phyloP scores from a whole-genome alignment of 2,113 vertebrate species.

The Lasiurus cinereus region DNA sequence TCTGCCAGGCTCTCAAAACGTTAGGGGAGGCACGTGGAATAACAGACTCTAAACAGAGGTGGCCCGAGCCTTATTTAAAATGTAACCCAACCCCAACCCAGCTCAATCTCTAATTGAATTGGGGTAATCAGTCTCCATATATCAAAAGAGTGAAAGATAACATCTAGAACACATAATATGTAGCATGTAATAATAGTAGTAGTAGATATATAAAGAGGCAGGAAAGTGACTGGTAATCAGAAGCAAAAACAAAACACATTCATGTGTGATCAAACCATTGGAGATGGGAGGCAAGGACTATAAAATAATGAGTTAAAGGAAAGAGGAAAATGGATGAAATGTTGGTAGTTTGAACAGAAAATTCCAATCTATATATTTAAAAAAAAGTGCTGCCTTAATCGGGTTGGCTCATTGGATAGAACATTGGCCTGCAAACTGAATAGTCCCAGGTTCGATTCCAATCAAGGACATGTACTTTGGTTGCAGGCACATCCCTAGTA shows the following conservation, averaged over 20 bases:
- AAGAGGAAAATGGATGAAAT: conserved; percentile 30
- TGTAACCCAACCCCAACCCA: neutral
- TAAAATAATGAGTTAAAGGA: neutral
- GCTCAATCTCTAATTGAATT: neutral
- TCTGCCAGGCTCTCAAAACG: neutral
- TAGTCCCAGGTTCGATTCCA: no score
- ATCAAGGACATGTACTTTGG: no score
- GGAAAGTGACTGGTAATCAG: conserved; percentile 6
- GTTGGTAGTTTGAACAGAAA: neutral
- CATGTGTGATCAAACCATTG: neutral
- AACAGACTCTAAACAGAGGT: neutral
- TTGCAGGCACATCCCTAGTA: no score
- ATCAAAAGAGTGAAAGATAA: neutral
- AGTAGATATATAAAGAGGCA: neutral
- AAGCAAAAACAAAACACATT: neutral
- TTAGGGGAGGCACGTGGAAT: neutral
- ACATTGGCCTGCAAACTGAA: no score
- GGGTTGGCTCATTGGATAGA: no score
- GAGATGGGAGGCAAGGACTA: neutral
- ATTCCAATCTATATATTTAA: neutral
- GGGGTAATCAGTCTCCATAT: neutral
- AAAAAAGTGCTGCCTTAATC: no score
- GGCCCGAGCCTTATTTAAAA: conserved; percentile 3
- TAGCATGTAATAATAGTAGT: neutral
- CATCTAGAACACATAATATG: neutral